A percentile compares a stretch with the other conserved stretches of the same genome.
Evolutionary conservation across 1,140 invertebrate genomes (phyloP).

Genomic region (Hypothenemus hampei): DNA sequence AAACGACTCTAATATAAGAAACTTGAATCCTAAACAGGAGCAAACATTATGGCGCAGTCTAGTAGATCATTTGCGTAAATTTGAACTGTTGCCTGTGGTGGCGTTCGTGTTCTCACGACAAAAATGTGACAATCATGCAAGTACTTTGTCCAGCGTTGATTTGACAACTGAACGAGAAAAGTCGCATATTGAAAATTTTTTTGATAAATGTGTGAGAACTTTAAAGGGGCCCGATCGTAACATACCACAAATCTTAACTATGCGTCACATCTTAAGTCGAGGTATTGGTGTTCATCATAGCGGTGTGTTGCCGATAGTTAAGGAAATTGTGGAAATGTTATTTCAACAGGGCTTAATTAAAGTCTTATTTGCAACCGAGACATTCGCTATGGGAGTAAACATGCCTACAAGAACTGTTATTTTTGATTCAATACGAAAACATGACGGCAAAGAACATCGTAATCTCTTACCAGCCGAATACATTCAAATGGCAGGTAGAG

Average conservation of each 20-base stretch:
- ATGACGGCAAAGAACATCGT: slow-evolving; percentile 77
- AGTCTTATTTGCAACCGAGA: slow-evolving; percentile 94
- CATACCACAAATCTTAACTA: slow-evolving; percentile 80
- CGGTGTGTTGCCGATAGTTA: slow-evolving; percentile 93
- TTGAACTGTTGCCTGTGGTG: slow-evolving; percentile 87
- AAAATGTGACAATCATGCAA: slow-evolving; percentile 72
- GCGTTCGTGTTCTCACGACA: slow-evolving; percentile 92
- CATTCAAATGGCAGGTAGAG: slow-evolving; percentile 94
- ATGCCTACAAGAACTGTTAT: slow-evolving; percentile 96
- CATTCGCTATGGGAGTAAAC: slow-evolving; percentile 99
- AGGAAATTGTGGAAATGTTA: slow-evolving; percentile 97
- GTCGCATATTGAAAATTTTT: slow-evolving; percentile 75
- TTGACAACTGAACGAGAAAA: slow-evolving; percentile 83
- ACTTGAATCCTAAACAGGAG: slow-evolving; percentile 57
- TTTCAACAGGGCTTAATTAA: slow-evolving; percentile 90
- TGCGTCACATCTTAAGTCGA: slow-evolving; percentile 74
- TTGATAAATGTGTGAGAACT: slow-evolving; percentile 66
- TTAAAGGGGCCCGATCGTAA: slow-evolving; percentile 81
- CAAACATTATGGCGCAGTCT: slow-evolving; percentile 83
- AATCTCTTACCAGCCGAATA: slow-evolving; percentile 86
- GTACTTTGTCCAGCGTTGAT: slow-evolving; percentile 65
- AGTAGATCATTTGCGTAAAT: slow-evolving; percentile 69
- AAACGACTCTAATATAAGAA: slow-evolving; percentile 32
- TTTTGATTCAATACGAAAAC: slow-evolving; percentile 91
- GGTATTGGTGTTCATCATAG: slow-evolving; percentile 97